Evolutionary conservation across 37 sponge, comb jelly and placozoan species (phyloP), one percentile per base, ranked within the genome.

Genomic region (Lycopodina hypogea): DNA sequence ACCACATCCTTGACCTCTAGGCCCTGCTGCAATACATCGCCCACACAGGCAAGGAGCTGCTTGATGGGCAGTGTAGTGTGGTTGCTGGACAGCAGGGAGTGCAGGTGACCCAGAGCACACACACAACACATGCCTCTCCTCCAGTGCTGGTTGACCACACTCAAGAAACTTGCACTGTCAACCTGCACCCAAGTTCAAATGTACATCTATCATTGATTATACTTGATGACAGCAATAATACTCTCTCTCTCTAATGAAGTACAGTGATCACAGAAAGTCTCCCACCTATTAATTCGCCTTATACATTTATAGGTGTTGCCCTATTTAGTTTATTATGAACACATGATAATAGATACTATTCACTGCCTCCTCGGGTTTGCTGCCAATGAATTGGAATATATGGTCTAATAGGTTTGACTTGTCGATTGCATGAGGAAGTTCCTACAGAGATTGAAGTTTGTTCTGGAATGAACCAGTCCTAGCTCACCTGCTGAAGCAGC

Each of bases 331-430:
- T n/a, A n/a, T n/a, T n/a, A n/a, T n/a, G n/a, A n/a, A n/a, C n/a
- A n/a, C n/a, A n/a, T n/a, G n/a, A n/a, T n/a, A n/a, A 45, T 4
- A 45, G 48, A 9, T 9, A 45, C 8, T 9, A 75, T 88, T 77
- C 56, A 92, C 93, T 41, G 93, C 93, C 63, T 84, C 48, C 52
- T 92, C 89, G 34, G 93, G 93, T 68, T 87, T 84, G 71, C 64
- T 52, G 33, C 93, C 93, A 58, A 92, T 92, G 68, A 92, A 92
- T 64, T 80, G 75, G 77, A 92, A 92, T 61, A 92, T 87, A 69
- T 92, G 85, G 60, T 88, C 86, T 3, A 87, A 63, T 32, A 84
- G 80, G 60, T 71, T 84, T 66, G 79, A 75, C 39, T 80, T 56
- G 62, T 83, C 78, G 0, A 52, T 37, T 21, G 68, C 29, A 30